phyloP scores from a whole-genome alignment of 2,797 vertebrate genomes.

The Enteromius anoplus region DNA sequence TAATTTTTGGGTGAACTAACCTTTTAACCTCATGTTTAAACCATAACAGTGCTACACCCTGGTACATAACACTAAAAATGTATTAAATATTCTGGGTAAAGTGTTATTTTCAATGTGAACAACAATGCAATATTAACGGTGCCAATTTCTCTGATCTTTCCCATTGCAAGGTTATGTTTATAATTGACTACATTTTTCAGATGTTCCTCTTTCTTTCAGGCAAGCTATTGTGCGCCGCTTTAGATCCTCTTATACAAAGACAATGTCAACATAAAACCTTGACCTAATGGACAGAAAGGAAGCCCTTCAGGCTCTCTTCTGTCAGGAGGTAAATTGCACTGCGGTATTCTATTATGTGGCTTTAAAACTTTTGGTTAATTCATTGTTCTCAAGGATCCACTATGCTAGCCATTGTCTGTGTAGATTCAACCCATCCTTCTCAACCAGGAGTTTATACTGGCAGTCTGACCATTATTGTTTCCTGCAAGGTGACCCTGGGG shows the following conservation, averaged over 20 bases:
- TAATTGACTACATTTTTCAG: constrained; percentile 30
- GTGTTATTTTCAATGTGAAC: neutral
- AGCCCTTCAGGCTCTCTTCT: constrained; percentile 65
- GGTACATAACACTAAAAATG: neutral
- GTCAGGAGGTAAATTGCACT: constrained; percentile 76
- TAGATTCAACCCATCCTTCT: constrained; percentile 70
- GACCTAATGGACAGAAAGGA: constrained; percentile 70
- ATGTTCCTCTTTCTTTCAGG: constrained; percentile 2
- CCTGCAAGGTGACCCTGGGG: constrained; percentile 72
- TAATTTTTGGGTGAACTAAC: no score
- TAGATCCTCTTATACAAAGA: neutral
- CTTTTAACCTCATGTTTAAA: neutral
- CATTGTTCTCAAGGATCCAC: constrained; percentile 72
- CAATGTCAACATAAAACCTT: constrained; percentile 46
- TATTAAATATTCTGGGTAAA: neutral
- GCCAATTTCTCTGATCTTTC: neutral
- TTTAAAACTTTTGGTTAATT: constrained; percentile 68
- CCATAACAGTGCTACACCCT: neutral
- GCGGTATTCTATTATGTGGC: constrained; percentile 74
- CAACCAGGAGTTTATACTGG: constrained; percentile 47
- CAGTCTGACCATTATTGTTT: constrained; percentile 57
- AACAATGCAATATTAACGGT: neutral
- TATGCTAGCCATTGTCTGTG: constrained; percentile 60
- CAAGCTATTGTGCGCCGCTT: constrained; percentile 3
- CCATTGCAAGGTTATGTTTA: constrained; percentile 22